Base-by-base conservation (phyloP, 2,113 vertebrate species). In the Progne subis region DNA sequence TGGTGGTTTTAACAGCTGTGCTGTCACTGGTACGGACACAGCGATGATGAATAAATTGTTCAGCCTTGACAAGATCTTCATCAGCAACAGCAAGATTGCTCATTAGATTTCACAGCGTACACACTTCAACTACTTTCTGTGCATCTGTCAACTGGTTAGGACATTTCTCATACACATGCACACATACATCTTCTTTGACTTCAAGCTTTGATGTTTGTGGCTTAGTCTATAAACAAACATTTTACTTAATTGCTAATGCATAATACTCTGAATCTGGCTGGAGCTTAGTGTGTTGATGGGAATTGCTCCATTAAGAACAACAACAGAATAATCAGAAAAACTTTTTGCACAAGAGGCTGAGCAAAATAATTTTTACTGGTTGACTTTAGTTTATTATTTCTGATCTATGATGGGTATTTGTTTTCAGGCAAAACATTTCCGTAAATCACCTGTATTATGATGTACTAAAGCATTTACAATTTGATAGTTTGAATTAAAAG, bases 1-100 rank as follows among this genome's bases (percentile, higher is more conserved):
- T 89, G 89, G 80, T 82, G 56, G 61, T 78, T 94, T 96, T 89
- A 95, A 82, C 94, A 95, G 92, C 95, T 95, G 86, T 91, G 83
- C 83, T 89, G 91, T 95, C 74, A 91, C 61, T 92, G 57, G 49
- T 94, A 84, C 1, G 81, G 89, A 77, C 88, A 84, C 65, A 84
- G 77, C 26, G 89, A 86, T 86, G 82, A 84, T 82, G 88, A 95
- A 89, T 81, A 96, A 89, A 91, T 78, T 60, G 52, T 96, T 94
- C 88, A 91, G 61, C 84, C 94, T 86, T 95, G 83, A 96, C 89
- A 92, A 94, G 91, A 94, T 79, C 74, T 94, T 78, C 92, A 94
- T 83, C 86, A 95, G 49, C 86, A 92, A 81, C 68, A 86, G 94
- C 77, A 86, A 95, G 88, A 94, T 88, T 95, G 83, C 83, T 95